A percentile compares a stretch with the other conserved stretches of the same genome.
These are phyloP conservation scores for Physella acuta DNA, from an alignment of 1,140 invertebrate genomes.

Conservation along the genomic window DNA sequence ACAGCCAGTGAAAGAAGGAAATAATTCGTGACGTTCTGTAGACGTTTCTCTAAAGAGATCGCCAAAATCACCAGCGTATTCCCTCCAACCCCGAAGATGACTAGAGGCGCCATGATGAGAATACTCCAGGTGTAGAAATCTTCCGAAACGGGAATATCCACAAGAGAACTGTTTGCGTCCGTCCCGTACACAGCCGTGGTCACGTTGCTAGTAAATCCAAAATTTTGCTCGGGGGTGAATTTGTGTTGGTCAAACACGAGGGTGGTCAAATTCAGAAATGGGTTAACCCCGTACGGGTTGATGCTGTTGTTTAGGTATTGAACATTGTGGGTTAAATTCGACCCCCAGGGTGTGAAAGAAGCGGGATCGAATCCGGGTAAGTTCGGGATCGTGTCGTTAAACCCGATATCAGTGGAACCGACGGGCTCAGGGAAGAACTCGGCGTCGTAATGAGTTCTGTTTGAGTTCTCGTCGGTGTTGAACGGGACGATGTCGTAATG, in stretches of 20 bases:
- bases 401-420: not conserved
- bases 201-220: not conserved
- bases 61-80: slow-evolving; percentile 94
- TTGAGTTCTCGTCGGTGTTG: slow-evolving; percentile 10
- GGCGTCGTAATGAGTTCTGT: slow-evolving; percentile 7
- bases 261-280: not conserved
- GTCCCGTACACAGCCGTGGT: not conserved
- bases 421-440: slow-evolving; percentile 18
- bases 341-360: not conserved
- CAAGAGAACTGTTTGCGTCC: not conserved
- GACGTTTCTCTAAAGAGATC: slow-evolving; percentile 89
- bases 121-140: slow-evolving; percentile 44
- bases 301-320: not conserved
- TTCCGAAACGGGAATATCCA: too few species aligned
- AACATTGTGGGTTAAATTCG: not conserved
- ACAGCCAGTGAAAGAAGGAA: slow-evolving; percentile 94
- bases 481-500: slow-evolving; percentile 7
- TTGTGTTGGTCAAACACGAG: too few species aligned
- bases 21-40: slow-evolving; percentile 90
- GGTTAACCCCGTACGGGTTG: not conserved
- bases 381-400: not conserved
- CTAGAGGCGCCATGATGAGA: slow-evolving; percentile 46
- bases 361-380: not conserved
- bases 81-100: slow-evolving; percentile 69
- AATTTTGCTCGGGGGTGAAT: not conserved